Evolutionary conservation across 2,888 invertebrate species (phyloP).

Genomic region (Girardia tigrina): DNA sequence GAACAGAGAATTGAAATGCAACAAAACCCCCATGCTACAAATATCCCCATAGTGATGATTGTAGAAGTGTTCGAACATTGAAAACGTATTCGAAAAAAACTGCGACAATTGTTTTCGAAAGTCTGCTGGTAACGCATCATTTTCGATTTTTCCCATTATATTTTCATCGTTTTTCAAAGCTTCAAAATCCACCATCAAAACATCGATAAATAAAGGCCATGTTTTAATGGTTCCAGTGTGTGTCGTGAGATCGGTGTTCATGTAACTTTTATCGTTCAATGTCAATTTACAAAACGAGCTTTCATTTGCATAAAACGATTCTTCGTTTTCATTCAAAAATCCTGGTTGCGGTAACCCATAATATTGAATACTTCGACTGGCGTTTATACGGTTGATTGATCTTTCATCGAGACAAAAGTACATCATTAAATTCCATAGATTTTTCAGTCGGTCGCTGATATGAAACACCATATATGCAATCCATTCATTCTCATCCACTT

Average conservation of each 20-base stretch:
- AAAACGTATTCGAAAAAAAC: neutral
- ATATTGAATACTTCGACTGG: slow-evolving; percentile 11
- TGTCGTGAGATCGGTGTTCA: neutral
- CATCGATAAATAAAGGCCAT: neutral
- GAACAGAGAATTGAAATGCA: neutral
- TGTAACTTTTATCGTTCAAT: neutral
- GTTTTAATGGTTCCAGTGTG: neutral
- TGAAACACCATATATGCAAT: slow-evolving; percentile 6
- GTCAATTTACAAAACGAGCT: neutral
- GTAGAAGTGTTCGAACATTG: slow-evolving; percentile 5
- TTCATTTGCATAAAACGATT: neutral
- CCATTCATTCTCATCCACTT: slow-evolving; percentile 13
- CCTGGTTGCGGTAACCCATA: slow-evolving; percentile 19
- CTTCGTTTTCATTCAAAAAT: neutral
- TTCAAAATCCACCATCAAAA: slow-evolving; percentile 8
- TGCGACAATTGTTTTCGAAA: neutral
- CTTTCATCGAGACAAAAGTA: slow-evolving; percentile 7
- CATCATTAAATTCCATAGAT: slow-evolving; percentile 12
- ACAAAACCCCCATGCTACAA: slow-evolving; percentile 5
- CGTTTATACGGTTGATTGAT: neutral
- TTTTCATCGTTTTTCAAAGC: slow-evolving; percentile 19
- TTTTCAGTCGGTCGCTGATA: neutral
- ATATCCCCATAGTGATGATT: slow-evolving; percentile 12
- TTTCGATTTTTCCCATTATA: neutral
- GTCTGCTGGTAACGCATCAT: neutral